Evolutionary conservation across 1,140 invertebrate species (phyloP), one percentile per base, ranked within the genome.

Genomic region (Venturia canescens): DNA sequence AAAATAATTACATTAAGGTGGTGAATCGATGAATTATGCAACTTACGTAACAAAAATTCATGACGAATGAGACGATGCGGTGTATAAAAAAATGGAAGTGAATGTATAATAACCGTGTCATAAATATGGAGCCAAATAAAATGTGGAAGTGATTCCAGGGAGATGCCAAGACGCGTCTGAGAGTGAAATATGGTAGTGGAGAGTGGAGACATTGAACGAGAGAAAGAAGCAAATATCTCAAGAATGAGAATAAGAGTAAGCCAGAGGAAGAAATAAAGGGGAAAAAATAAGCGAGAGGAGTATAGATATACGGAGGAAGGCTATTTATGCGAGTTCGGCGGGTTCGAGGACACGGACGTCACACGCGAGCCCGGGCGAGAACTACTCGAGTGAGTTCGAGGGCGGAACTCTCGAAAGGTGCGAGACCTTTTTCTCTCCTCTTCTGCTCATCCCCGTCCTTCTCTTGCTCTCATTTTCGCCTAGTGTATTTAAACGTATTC

Each of bases 361-460:
- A 63, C 60, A 63, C 60, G n/a, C 53, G n/a, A 15, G 66, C 15
- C 4, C 72, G 53, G 29, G 18, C 11, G 6, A 53, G 44, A 50
- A 53, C 16, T 69, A 26, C 26, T 63, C 74, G 53, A 23, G 60
- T 13, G 34, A 71, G 53, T 76, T 76, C 50, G 72, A 76, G 72
- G 72, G 72, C 72, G 53, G 38, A 53, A 76, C 60, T 44, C 75
- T 66, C 75, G n/a, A 76, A 63, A 77, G 75, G 75, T 77, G 75
- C 57, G 60, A 77, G 75, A 77, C 75, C 75, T 77, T 77, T 16
- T 76, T 76, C 53, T 44, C 57, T 66, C 57, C 75, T 77, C 44
- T 66, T 66, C 16, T n/a, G 29, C 44, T 16, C 48, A 44, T 69
- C 1, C 21, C n/a, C 31, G 18, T 70, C n/a, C 15, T 23, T 27